These are phyloP conservation scores for Coelogynopora nodosa DNA, from an alignment of 2,888 invertebrate species.

Conservation along the genomic window DNA sequence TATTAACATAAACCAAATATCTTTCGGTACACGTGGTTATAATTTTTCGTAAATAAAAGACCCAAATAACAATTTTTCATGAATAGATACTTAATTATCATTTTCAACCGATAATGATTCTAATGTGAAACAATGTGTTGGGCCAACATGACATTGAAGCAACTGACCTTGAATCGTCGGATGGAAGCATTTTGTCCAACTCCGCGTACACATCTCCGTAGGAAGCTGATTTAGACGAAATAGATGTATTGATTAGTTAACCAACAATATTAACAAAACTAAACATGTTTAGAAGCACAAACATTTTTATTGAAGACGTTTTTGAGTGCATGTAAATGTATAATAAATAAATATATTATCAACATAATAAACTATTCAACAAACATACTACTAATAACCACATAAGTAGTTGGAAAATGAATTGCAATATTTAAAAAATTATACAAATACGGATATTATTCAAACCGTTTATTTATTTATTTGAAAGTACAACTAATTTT, in stretches of 20 bases:
- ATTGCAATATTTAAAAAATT: neutral
- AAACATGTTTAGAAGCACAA: too few species aligned
- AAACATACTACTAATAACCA: neutral
- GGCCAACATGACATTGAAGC: too few species aligned
- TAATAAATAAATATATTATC: neutral
- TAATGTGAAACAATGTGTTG: too few species aligned
- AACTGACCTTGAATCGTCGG: neutral
- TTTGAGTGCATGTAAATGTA: too few species aligned
- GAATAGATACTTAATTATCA: too few species aligned
- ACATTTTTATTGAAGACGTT: too few species aligned
- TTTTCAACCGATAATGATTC: too few species aligned
- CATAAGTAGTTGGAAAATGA: neutral
- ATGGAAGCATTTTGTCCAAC: neutral
- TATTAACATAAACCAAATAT: too few species aligned
- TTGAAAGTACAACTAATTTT: neutral
- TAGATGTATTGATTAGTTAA: neutral
- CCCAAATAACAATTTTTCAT: too few species aligned
- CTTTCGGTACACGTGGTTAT: too few species aligned
- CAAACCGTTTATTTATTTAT: neutral
- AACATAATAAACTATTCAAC: neutral
- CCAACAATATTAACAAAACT: neutral
- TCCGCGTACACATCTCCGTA: constrained; percentile 38
- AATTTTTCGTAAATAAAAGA: too few species aligned
- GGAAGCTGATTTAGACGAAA: neutral
- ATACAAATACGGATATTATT: neutral